Base-by-base conservation (phyloP, 2,797 vertebrate species). In the Silurus lanzhouensis region DNA sequence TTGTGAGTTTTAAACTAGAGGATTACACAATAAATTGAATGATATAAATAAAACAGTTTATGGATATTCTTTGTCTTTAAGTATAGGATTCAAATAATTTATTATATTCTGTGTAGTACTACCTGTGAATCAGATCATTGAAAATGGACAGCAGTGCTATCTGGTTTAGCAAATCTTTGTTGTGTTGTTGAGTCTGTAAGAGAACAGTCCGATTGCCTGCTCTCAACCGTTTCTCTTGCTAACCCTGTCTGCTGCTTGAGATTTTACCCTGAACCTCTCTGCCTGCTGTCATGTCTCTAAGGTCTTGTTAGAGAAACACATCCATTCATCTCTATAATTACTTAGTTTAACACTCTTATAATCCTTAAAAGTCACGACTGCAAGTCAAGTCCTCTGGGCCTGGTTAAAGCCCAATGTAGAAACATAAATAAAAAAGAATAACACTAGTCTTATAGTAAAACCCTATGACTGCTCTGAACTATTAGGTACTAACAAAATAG, bases 251-350 rank as follows among this genome's bases (percentile, higher is more conserved):
- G 2, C 44, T 60, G 55, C 57, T 63, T 57, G 19, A 46, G 61
- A 72, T 84, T 80, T 83, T 55, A 58, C 22, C 22, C 61, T 75
- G 72, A 79, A 86, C 70, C 78, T 81, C 27, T 83, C 74, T 76
- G 68, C 48, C 82, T 81, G 67, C 58, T 84, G 66, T 80, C 66
- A n/a, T 55, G 82, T 89, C 91, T 91, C 90, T 70, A 19, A 8
- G 88, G 90, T 74, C 90, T 91, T 90, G 88, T 90, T 91, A 90
- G 84, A 57, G 84, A 89, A 88, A 83, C 85, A 81, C 70, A 83
- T 77, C 83, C 84, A 88, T 90, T 84, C 83, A 84, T 90, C 87
- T 88, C 88, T 58, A 57, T 87, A 90, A 86, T 87, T 88, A 86
- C 25, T 57, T 79, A 85, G 82, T 27, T 82, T 64, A 85, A 84